Evolutionary conservation across 1,140 invertebrate genomes (phyloP).

Genomic region (Galendromus occidentalis): DNA sequence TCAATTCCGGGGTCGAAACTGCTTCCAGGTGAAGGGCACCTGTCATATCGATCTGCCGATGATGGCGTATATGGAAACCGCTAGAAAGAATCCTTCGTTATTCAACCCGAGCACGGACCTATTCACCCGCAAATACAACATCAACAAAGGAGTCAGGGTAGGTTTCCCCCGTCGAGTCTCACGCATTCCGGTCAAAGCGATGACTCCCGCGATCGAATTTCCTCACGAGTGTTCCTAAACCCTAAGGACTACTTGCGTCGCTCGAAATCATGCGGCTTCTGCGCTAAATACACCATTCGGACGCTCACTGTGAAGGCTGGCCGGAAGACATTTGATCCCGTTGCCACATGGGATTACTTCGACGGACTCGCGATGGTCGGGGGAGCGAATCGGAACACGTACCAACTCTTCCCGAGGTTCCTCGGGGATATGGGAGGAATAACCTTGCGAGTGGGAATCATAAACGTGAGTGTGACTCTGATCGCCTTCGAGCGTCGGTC

Average conservation of each 20-base stretch:
- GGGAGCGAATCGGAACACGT: not conserved
- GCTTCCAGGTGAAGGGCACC: not conserved
- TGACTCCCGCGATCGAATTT: too few relatives aligned
- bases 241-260: not conserved
- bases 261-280: not conserved
- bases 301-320: slow-evolving; percentile 1
- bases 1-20: too few relatives aligned
- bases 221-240: not conserved
- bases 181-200: not conserved
- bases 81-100: not conserved
- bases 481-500: too few relatives aligned
- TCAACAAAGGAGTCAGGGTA: not conserved
- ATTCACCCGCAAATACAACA: not conserved
- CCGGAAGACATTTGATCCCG: not conserved
- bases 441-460: slow-evolving; percentile 19
- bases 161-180: not conserved
- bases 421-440: slow-evolving; percentile 18
- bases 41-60: slow-evolving; percentile 2
- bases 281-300: slow-evolving; percentile 1
- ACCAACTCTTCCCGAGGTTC: slow-evolving; percentile 11
- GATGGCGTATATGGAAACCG: not conserved
- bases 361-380: not conserved
- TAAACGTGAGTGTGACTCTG: slow-evolving; percentile 18
- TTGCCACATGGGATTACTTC: slow-evolving; percentile 1
- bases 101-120: not conserved